Conservation (phyloP, 1,140 invertebrate species). For the Aphis craccivora region DNA sequence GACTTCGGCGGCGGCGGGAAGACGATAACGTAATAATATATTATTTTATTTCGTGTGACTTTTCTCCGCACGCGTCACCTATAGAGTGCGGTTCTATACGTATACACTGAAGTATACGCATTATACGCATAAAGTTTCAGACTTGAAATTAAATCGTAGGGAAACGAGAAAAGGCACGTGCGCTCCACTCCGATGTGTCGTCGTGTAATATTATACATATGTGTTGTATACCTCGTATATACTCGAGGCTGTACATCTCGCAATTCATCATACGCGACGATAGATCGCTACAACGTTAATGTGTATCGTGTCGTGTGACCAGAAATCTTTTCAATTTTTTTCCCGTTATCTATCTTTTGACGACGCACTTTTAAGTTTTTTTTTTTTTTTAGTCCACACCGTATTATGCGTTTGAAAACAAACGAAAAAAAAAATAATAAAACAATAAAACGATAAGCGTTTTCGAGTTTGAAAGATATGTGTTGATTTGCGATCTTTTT, state of each 20-base stretch:
- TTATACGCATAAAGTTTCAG: not conserved
- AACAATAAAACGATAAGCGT: slow-evolving; percentile 17
- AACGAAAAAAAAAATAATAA: not conserved
- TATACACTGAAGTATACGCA: not conserved
- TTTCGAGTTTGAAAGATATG: slow-evolving; percentile 10
- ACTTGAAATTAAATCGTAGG: not conserved
- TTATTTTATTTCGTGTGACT: not conserved
- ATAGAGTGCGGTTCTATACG: not conserved
- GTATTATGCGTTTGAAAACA: not conserved
- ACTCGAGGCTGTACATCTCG: not conserved
- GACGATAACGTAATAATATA: not conserved
- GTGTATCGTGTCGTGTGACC: not conserved
- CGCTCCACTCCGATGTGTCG: not conserved
- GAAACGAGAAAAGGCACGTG: slow-evolving; percentile 1
- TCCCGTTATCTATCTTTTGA: not conserved
- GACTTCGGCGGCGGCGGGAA: not conserved
- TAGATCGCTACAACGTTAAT: not conserved
- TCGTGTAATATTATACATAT: not conserved
- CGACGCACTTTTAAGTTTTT: not conserved
- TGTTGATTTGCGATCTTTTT: not conserved
- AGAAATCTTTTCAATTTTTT: not conserved
- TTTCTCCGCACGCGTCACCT: not conserved
- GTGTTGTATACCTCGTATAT: not conserved
- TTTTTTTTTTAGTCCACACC: not conserved
- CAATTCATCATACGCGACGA: not conserved